Evolutionary conservation across 1,140 invertebrate species (phyloP).

Genomic region (Pantala flavescens): DNA sequence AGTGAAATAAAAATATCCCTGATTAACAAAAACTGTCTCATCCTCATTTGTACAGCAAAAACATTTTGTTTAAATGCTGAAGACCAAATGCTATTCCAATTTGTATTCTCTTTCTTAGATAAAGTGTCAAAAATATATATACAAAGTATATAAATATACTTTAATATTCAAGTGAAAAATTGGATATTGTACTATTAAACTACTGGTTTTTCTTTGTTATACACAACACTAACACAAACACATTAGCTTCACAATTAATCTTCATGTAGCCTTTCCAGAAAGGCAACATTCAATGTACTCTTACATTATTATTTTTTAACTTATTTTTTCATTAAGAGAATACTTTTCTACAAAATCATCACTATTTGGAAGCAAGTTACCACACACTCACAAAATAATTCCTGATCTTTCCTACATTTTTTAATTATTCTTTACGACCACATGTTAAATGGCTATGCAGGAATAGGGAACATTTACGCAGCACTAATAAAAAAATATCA

Average conservation of each 20-base stretch:
- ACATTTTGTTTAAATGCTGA: slow-evolving; percentile 8
- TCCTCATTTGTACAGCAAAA: slow-evolving; percentile 9
- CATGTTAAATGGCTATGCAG: not conserved
- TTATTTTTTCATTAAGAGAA: slow-evolving; percentile 4
- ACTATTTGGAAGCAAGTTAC: slow-evolving; percentile 6
- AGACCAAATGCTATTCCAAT: slow-evolving; percentile 6
- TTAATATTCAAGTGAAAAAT: slow-evolving; percentile 11
- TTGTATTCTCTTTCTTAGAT: slow-evolving; percentile 10
- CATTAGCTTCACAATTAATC: not conserved
- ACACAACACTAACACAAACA: slow-evolving; percentile 9
- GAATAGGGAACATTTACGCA: slow-evolving; percentile 6
- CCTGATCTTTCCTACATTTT: not conserved
- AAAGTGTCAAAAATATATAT: slow-evolving; percentile 17
- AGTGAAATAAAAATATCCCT: slow-evolving; percentile 7
- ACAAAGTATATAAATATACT: slow-evolving; percentile 12
- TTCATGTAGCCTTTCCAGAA: not conserved
- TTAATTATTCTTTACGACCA: not conserved
- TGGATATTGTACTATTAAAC: slow-evolving; percentile 7
- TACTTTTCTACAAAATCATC: slow-evolving; percentile 8
- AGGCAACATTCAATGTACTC: not conserved
- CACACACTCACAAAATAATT: not conserved
- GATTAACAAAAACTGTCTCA: not conserved
- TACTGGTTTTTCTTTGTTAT: not conserved
- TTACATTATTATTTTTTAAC: not conserved
- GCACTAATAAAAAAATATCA: slow-evolving; percentile 10